Evolutionary conservation across 2,797 vertebrate species (phyloP).

Genomic region (Hippopotamyrus pictus): DNA sequence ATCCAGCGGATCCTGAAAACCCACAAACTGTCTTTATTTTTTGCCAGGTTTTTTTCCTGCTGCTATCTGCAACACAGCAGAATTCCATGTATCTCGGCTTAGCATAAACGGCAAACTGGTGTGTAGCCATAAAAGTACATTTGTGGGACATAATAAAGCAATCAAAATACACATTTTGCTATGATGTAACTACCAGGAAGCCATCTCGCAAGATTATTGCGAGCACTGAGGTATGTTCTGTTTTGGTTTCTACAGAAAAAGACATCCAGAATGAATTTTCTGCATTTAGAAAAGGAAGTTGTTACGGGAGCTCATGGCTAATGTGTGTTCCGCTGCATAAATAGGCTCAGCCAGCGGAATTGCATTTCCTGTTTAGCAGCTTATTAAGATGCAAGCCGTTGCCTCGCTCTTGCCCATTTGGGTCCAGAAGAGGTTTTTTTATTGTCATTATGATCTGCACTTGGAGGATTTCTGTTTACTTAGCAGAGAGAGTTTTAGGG

Average conservation of each 20-base stretch:
- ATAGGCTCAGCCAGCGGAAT: not conserved
- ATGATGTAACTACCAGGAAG: not conserved
- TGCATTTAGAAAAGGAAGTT: not conserved
- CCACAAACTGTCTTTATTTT: not conserved
- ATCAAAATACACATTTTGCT: not conserved
- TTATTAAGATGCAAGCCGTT: slow-evolving; percentile 16
- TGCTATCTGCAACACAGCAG: not conserved
- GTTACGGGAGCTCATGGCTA: not conserved
- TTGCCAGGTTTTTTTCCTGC: not conserved
- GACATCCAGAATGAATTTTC: not conserved
- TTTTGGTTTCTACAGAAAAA: not conserved
- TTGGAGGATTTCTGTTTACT: slow-evolving; percentile 2
- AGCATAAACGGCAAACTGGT: not conserved
- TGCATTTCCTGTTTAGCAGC: slow-evolving; percentile 12
- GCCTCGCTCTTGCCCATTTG: not conserved
- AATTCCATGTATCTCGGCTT: not conserved
- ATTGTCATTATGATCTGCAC: not conserved
- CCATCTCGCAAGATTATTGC: not conserved
- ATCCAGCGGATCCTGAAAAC: not conserved
- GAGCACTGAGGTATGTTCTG: not conserved
- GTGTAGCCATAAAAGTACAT: not conserved
- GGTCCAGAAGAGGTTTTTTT: not conserved
- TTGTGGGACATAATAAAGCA: not conserved
- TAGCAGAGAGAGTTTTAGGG: not conserved
- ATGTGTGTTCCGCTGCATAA: slow-evolving; percentile 17